Percentiles rank a stretch among this genome's conserved stretches.
Conservation (phyloP, 2,113 vertebrate genomes). For the Onychorhynchus coronatus region DNA sequence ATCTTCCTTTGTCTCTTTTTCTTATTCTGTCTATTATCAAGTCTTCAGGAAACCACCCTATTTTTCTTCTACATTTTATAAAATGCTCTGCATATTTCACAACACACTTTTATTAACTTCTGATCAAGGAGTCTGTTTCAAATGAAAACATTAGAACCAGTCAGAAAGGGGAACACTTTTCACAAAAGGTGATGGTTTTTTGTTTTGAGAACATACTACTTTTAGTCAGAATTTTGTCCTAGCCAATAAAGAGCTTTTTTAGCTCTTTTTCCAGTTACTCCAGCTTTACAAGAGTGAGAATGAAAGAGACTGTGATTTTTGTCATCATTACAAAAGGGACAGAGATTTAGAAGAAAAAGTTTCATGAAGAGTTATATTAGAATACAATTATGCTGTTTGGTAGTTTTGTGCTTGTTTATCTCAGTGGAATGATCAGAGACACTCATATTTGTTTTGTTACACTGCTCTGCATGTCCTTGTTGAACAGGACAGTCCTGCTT, state of each 20-base stretch:
- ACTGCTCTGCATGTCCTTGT: not conserved
- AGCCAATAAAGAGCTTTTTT: not conserved
- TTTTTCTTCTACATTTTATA: constrained; percentile 10
- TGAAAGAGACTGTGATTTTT: not conserved
- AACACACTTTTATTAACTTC: not conserved
- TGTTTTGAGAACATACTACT: not conserved
- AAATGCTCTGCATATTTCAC: not conserved
- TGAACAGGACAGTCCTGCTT: not conserved
- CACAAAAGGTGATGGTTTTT: not conserved
- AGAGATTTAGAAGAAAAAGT: not conserved
- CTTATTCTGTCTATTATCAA: not conserved
- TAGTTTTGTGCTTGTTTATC: not conserved
- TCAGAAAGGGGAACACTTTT: not conserved
- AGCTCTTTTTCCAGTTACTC: not conserved
- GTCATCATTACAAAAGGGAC: not conserved
- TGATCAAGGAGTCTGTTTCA: constrained; percentile 12
- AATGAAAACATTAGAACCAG: not conserved
- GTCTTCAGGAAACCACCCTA: not conserved
- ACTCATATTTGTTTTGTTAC: not conserved
- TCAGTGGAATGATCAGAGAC: not conserved
- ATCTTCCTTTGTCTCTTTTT: constrained; percentile 10
- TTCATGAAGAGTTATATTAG: not conserved
- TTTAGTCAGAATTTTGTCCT: not conserved
- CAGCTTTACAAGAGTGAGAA: not conserved
- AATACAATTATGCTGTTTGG: not conserved